phyloP scores from a whole-genome alignment of 2,888 invertebrate genomes.

The Diploptera punctata region DNA sequence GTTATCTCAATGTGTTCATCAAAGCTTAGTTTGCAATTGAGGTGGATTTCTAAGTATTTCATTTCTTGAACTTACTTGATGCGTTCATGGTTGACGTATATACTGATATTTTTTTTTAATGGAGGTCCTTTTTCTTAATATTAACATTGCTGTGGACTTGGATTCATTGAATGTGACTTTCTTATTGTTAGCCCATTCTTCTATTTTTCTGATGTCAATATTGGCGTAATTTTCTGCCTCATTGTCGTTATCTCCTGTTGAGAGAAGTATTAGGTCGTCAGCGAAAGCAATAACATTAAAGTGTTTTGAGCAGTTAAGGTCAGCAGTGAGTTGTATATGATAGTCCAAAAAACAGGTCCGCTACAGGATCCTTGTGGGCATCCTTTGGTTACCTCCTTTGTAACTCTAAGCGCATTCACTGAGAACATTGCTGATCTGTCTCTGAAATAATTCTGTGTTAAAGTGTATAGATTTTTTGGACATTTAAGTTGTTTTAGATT shows the following conservation, averaged over 20 bases:
- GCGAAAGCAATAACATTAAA: neutral
- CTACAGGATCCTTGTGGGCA: no score
- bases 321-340: neutral
- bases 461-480: neutral
- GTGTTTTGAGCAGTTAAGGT: neutral
- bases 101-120: neutral
- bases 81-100: neutral
- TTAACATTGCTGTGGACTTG: neutral
- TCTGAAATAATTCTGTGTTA: neutral
- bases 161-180: constrained; percentile 5
- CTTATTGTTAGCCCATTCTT: neutral
- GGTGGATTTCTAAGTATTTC: no score
- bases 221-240: constrained; percentile 2
- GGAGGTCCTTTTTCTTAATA: neutral
- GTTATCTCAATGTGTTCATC: no score
- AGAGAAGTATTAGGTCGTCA: neutral
- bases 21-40: no score
- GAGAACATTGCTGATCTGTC: neutral
- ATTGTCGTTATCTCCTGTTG: neutral
- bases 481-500: neutral
- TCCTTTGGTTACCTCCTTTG: neutral
- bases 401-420: neutral
- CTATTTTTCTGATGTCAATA: neutral
- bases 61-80: no score
- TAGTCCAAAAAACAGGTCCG: neutral